Conservation (phyloP, 2,113 vertebrate genomes). For the Toxostoma redivivum region DNA sequence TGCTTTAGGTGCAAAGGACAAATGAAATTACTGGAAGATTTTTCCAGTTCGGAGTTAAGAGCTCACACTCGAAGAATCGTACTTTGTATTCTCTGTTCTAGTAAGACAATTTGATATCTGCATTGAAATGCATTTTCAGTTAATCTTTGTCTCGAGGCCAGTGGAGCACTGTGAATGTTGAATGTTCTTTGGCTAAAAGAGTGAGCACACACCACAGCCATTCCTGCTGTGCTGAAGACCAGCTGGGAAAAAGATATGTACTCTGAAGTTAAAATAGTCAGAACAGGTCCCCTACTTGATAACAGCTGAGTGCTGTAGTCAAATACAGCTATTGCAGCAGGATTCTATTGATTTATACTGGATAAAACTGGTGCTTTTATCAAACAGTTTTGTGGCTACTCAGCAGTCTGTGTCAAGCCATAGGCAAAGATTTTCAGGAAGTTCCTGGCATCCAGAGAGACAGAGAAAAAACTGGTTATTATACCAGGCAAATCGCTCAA, state of each 20-base stretch:
- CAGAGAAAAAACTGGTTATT: slow-evolving; percentile 63
- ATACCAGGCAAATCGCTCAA: slow-evolving; percentile 63
- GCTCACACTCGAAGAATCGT: not conserved
- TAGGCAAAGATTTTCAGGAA: slow-evolving; percentile 61
- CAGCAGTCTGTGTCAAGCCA: slow-evolving; percentile 58
- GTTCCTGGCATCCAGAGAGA: slow-evolving; percentile 57
- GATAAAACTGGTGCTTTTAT: slow-evolving; percentile 59
- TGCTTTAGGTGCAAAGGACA: not conserved
- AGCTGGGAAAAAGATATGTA: slow-evolving; percentile 26
- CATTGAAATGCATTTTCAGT: not conserved
- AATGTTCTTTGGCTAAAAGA: slow-evolving; percentile 9
- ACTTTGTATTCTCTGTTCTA: not conserved
- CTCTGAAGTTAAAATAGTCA: slow-evolving; percentile 45
- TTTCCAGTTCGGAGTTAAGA: not conserved
- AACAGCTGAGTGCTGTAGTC: slow-evolving; percentile 16
- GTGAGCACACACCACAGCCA: not conserved
- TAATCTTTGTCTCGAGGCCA: not conserved
- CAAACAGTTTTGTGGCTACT: slow-evolving; percentile 62
- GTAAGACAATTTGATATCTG: not conserved
- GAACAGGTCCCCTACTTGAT: slow-evolving; percentile 25
- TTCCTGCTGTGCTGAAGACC: slow-evolving; percentile 6
- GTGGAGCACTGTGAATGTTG: not conserved
- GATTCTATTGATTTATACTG: slow-evolving; percentile 57
- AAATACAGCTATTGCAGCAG: slow-evolving; percentile 29
- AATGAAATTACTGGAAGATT: not conserved